Percentiles rank a stretch among this genome's conserved stretches.
phyloP scores from a whole-genome alignment of 64 coral and sea anemone genomes.

The Pocillopora verrucosa region DNA sequence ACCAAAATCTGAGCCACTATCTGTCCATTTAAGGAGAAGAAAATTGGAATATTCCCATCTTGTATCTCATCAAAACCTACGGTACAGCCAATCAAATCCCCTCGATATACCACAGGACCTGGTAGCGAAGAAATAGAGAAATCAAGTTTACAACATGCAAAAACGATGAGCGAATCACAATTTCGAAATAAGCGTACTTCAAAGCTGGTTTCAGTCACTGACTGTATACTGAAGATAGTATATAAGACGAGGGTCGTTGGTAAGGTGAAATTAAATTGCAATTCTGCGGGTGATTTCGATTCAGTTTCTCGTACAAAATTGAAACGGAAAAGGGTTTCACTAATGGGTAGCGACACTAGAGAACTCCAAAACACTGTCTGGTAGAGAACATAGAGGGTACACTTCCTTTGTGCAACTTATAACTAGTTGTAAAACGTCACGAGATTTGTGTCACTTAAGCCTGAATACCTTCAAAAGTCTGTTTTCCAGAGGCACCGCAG shows the following conservation, averaged over 20 bases:
- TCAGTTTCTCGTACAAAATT: too few relatives aligned
- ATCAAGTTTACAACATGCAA: background rate
- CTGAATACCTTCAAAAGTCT: background rate
- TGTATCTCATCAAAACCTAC: background rate
- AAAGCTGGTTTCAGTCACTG: too few relatives aligned
- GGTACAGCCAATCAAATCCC: conserved; percentile 36
- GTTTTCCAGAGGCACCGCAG: background rate
- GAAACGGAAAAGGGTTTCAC: too few relatives aligned
- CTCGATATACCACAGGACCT: conserved; percentile 31
- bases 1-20: background rate
- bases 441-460: background rate
- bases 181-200: too few relatives aligned
- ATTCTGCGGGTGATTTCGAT: too few relatives aligned
- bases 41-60: conserved; percentile 15
- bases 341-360: too few relatives aligned
- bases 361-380: too few relatives aligned
- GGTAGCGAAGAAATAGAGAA: background rate
- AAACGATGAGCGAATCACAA: too few relatives aligned
- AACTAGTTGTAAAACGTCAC: background rate
- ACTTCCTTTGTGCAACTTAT: background rate
- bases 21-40: conserved; percentile 20
- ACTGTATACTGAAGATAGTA: too few relatives aligned
- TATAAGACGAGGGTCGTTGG: too few relatives aligned
- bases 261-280: too few relatives aligned
- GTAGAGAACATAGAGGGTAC: too few relatives aligned